phyloP scores from a whole-genome alignment of 2,888 invertebrate species.

The Cyrtodaria siliqua region DNA sequence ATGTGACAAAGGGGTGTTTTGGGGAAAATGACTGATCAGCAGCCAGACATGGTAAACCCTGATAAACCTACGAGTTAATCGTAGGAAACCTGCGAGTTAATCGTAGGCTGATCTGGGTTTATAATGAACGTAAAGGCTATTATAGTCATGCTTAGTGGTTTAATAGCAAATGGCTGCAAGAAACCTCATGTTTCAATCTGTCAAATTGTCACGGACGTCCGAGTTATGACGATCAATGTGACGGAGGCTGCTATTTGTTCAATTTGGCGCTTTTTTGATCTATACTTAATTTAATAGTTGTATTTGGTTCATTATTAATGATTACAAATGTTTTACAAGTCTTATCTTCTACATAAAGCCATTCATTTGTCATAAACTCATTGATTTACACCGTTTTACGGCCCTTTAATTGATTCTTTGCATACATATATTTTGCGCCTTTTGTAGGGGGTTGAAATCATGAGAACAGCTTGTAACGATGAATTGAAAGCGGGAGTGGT shows the following conservation, averaged over 20 bases:
- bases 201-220: no score
- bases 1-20: no score
- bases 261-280: not conserved
- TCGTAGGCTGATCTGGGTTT: no score
- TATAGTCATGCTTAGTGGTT: no score
- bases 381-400: constrained; percentile 53
- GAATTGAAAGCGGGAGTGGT: no score
- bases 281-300: constrained; percentile 14
- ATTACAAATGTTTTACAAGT: constrained; percentile 50
- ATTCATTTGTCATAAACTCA: constrained; percentile 48
- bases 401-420: constrained; percentile 25
- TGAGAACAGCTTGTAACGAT: not conserved
- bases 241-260: not conserved
- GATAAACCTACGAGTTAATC: no score
- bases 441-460: not conserved
- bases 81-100: no score
- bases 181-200: no score
- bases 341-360: constrained; percentile 30
- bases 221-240: not conserved
- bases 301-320: constrained; percentile 51
- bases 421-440: not conserved
- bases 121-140: no score
- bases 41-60: no score
- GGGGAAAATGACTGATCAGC: no score
- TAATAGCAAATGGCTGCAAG: no score